Evolutionary conservation across 2,888 invertebrate species (phyloP), one percentile per base, ranked within the genome.

Genomic region (Oconnorella tubifera): DNA sequence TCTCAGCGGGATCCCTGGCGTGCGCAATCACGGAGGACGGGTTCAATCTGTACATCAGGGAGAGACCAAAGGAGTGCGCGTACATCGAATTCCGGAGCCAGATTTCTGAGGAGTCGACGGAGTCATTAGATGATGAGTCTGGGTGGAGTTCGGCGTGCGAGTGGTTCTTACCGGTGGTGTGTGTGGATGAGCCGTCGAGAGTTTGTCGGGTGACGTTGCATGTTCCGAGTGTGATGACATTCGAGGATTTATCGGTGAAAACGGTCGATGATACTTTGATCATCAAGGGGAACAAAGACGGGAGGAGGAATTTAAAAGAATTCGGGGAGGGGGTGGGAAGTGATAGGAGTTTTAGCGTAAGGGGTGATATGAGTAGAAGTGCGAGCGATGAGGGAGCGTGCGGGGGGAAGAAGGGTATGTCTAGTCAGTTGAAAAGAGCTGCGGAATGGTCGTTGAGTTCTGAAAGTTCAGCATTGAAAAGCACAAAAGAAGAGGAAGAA

Each of bases 191-290:
- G 31, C n/a, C 48, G 23, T 31, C 29, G 23, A 23, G 28, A 6
- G 50, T 3, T n/a, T 60, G 48, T 31, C 49, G 28, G 4, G 28
- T 60, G 29, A 28, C 50, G 19, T 23, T 60, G 23, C 60, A 60
- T 51, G 50, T 60, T 28, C 60, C 60, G 27, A 19, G 28, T 6
- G 25, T 27, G n/a, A 40, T 58, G 25, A 10, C 59, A n/a, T 48
- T 50, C 29, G 60, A 48, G 0, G 59, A 33, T 2, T 28, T 60
- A 0, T 14, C 1, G 4, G 60, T 60, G 23, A 60, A 60, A 32
- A 60, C 60, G 19, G 32, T 60, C 29, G 60, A 60, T 27, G 60
- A 60, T n/a, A 60, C 60, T 10, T 32, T 60, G 28, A 50, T 60
- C 29, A 51, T 60, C 14, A 33, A 49, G 3, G 48, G 29, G 10